Evolutionary conservation across 2,113 vertebrate genomes (phyloP).

Genomic region (Anguilla rostrata): DNA sequence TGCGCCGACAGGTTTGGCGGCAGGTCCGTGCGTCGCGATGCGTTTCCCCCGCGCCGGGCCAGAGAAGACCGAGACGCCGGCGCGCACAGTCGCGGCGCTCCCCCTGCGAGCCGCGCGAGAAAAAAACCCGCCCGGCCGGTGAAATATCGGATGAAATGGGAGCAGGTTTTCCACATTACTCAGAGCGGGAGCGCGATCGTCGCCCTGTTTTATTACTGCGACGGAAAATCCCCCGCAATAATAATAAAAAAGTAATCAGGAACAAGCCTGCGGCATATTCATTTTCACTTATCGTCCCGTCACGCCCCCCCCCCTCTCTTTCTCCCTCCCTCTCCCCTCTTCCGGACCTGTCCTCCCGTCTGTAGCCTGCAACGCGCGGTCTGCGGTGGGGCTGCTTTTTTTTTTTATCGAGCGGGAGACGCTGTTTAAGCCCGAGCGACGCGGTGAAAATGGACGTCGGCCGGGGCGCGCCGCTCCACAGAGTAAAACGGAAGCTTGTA

Average conservation of each 20-base stretch:
- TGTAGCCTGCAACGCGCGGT: neutral
- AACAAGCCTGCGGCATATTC: slow-evolving; percentile 59
- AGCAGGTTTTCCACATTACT: slow-evolving; percentile 36
- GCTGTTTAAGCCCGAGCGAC: neutral
- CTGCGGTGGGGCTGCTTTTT: neutral
- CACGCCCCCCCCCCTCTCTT: slow-evolving; percentile 33
- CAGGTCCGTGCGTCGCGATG: too few relatives aligned
- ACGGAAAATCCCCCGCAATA: slow-evolving; percentile 54
- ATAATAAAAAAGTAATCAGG: slow-evolving; percentile 66
- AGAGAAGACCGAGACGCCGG: neutral
- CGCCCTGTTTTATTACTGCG: slow-evolving; percentile 55
- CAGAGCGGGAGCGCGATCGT: slow-evolving; percentile 44
- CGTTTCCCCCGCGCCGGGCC: too few relatives aligned
- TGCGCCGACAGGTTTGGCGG: too few relatives aligned
- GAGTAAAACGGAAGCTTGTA: too few relatives aligned
- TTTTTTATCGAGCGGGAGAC: slow-evolving; percentile 12
- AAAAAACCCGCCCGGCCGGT: too few relatives aligned
- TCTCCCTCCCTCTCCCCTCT: slow-evolving; percentile 44
- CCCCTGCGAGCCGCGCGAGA: too few relatives aligned
- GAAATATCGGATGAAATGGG: slow-evolving; percentile 45
- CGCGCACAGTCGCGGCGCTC: too few relatives aligned
- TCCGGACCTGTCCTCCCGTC: slow-evolving; percentile 25
- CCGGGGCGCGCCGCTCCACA: too few relatives aligned
- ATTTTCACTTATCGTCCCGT: slow-evolving; percentile 61
- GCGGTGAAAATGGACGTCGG: neutral